Evolutionary conservation across 2,113 vertebrate species (phyloP).

Genomic region (Eira barbara): DNA sequence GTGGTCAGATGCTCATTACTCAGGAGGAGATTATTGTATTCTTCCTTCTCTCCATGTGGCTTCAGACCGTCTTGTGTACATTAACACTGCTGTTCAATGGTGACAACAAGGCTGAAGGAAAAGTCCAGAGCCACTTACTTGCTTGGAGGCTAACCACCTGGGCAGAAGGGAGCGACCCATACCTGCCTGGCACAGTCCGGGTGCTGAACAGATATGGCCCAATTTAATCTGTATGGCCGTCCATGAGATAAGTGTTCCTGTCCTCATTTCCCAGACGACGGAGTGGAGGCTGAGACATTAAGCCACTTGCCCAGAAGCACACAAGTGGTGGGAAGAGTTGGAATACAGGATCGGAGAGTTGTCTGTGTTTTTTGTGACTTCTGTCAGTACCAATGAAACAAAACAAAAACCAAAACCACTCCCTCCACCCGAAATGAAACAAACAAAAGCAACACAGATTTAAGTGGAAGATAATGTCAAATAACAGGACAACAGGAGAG

Average conservation of each 20-base stretch:
- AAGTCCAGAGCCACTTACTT: neutral
- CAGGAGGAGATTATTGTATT: neutral
- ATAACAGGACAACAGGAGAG: neutral
- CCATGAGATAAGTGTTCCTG: neutral
- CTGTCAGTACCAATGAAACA: neutral
- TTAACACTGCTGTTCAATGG: neutral
- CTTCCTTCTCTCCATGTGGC: neutral
- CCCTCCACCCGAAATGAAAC: neutral
- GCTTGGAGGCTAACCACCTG: neutral
- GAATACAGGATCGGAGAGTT: neutral
- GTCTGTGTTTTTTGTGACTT: neutral
- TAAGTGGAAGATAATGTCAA: neutral
- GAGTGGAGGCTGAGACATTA: neutral
- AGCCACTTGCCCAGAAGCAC: neutral
- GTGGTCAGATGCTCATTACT: neutral
- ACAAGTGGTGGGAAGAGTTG: neutral
- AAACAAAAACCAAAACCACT: neutral
- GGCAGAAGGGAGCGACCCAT: neutral
- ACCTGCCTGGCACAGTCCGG: neutral
- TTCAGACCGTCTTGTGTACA: neutral
- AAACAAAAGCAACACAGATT: neutral
- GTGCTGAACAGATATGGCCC: neutral
- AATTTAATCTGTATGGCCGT: neutral
- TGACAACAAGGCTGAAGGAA: neutral
- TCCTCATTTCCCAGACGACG: neutral